phyloP scores from a whole-genome alignment of 1,140 invertebrate species.

The Radopholus similis region DNA sequence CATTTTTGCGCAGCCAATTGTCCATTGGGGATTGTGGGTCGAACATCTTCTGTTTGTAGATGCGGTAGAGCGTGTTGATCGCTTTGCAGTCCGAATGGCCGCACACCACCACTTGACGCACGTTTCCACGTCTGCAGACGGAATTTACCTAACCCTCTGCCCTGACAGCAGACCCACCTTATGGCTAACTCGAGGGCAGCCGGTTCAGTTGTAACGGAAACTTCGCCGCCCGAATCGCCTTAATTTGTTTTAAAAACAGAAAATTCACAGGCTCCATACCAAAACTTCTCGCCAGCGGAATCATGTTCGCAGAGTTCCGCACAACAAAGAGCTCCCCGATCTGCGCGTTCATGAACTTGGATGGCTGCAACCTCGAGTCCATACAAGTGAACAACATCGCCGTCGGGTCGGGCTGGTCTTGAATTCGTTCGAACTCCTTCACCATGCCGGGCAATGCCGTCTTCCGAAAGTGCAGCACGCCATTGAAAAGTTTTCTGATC shows the following conservation, averaged over 20 bases:
- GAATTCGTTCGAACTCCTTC: conserved; percentile 55
- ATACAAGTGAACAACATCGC: conserved; percentile 94
- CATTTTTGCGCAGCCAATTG: conserved; percentile 85
- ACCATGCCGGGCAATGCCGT: conserved; percentile 54
- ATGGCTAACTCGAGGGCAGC: conserved; percentile 88
- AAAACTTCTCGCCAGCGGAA: conserved; percentile 83
- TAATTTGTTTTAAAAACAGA: conserved; percentile 21
- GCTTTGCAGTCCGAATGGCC: conserved; percentile 94
- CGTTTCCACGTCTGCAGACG: conserved; percentile 72
- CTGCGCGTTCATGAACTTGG: conserved; percentile 86
- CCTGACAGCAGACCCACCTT: conserved; percentile 61
- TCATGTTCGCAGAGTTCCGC: conserved; percentile 85
- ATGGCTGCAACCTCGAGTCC: conserved; percentile 81
- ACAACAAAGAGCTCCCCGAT: conserved; percentile 96
- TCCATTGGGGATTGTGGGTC: conserved; percentile 78
- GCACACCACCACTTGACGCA: conserved; percentile 83
- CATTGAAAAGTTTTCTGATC: conserved; percentile 49
- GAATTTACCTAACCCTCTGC: not conserved
- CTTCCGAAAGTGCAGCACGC: conserved; percentile 49
- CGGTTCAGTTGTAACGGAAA: conserved; percentile 74
- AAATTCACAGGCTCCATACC: conserved; percentile 46
- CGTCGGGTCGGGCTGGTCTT: conserved; percentile 73
- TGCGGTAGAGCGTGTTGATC: conserved; percentile 82
- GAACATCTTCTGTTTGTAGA: conserved; percentile 74
- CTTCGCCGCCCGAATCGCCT: conserved; percentile 52